Percentiles rank a stretch among this genome's conserved stretches.
These are phyloP conservation scores for Dromius quadrimaculatus DNA, from an alignment of 2,888 invertebrate genomes.

Conservation along the genomic window DNA sequence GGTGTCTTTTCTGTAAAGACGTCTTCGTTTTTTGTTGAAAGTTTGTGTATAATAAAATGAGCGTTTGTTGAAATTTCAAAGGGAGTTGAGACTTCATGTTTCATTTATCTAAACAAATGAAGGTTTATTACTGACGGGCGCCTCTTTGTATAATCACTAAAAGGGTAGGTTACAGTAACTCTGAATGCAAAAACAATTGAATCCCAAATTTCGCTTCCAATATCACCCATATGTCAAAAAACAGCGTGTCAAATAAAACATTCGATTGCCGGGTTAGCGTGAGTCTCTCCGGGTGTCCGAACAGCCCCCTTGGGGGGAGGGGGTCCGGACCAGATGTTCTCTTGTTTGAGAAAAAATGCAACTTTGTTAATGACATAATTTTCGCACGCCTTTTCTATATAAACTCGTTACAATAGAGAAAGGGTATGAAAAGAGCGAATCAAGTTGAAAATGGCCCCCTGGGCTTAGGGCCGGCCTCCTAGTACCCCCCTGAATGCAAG, in stretches of 20 bases:
- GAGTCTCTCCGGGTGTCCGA: constrained; percentile 44
- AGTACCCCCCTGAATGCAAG: constrained; percentile 36
- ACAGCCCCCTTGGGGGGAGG: constrained; percentile 58
- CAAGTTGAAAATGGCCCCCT: constrained; percentile 60
- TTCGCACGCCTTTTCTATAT: constrained; percentile 61
- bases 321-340: constrained; percentile 58
- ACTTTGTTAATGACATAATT: constrained; percentile 61
- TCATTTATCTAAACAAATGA: constrained; percentile 11
- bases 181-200: no score
- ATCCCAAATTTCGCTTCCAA: constrained; percentile 22
- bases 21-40: constrained; percentile 18
- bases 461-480: constrained; percentile 56
- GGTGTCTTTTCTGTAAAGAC: constrained; percentile 10
- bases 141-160: constrained; percentile 9
- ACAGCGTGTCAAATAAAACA: constrained; percentile 47
- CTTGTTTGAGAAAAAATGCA: constrained; percentile 55
- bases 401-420: constrained; percentile 59
- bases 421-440: constrained; percentile 58
- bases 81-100: constrained; percentile 7
- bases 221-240: constrained; percentile 30
- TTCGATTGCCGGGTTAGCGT: constrained; percentile 45
- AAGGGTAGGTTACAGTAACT: constrained; percentile 11
- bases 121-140: constrained; percentile 31
- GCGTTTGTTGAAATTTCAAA: constrained; percentile 26
- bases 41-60: constrained; percentile 33